These are phyloP conservation scores for Panthera tigris DNA, from an alignment of 2,113 vertebrate species.

Conservation along the genomic window DNA sequence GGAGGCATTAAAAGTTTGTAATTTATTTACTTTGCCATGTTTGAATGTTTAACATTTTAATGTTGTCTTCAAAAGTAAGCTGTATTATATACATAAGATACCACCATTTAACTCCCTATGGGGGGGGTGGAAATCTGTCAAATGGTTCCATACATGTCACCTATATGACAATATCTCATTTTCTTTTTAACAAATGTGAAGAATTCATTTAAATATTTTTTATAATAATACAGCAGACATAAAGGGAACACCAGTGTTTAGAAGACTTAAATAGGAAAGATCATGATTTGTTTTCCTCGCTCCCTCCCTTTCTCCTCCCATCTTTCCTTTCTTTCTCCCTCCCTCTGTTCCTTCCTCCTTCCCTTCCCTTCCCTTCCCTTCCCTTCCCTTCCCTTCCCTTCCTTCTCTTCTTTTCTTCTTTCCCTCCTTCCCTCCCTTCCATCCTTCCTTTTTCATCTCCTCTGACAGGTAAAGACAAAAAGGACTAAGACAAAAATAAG, in stretches of 20 bases:
- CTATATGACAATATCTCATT: background rate
- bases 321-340: too few relatives aligned
- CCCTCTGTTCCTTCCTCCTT: too few relatives aligned
- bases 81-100: background rate
- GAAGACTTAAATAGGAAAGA: background rate
- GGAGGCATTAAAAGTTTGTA: background rate
- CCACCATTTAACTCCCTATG: background rate
- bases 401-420: background rate
- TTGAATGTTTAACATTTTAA: background rate
- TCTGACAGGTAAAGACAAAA: background rate
- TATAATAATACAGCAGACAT: background rate
- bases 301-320: background rate
- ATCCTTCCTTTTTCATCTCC: background rate
- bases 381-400: background rate
- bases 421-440: too few relatives aligned
- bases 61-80: background rate
- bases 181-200: constrained; percentile 15
- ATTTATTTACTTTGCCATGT: background rate
- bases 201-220: background rate
- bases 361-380: background rate
- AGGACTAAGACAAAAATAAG: background rate
- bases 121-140: background rate
- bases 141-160: background rate
- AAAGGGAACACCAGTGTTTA: background rate
- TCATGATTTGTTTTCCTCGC: background rate